Percentiles rank a stretch among this genome's conserved stretches.
Evolutionary conservation across 2,113 vertebrate species (phyloP).

Genomic region (Erinaceus europaeus): DNA sequence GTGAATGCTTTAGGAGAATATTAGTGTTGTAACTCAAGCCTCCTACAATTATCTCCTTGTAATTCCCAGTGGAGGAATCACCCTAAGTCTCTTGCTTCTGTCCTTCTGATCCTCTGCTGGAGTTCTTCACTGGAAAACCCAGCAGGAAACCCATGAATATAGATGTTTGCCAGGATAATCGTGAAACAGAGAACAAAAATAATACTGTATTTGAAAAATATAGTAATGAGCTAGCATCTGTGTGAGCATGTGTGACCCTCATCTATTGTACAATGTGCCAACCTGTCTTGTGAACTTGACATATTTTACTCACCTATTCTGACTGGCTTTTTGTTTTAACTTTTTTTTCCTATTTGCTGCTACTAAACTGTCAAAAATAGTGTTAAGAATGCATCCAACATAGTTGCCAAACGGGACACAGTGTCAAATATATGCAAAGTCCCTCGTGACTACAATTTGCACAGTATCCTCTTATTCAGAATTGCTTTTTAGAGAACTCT

Average conservation of each 20-base stretch:
- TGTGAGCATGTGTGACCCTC: background rate
- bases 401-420: background rate
- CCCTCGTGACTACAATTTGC: background rate
- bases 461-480: background rate
- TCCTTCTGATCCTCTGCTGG: background rate
- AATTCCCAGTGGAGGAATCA: background rate
- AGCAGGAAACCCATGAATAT: background rate
- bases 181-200: background rate
- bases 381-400: background rate
- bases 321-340: background rate
- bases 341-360: background rate
- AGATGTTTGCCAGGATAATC: background rate
- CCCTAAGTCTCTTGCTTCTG: too few species aligned
- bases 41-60: too few species aligned
- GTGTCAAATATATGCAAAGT: background rate
- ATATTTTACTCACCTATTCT: background rate
- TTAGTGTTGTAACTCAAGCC: background rate
- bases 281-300: background rate
- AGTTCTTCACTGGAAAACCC: background rate
- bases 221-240: background rate
- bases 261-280: background rate
- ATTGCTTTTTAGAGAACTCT: slow-evolving; percentile 32
- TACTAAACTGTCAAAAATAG: background rate
- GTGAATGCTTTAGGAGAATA: background rate
- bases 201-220: background rate